These are phyloP conservation scores for Iselma pallidipennis DNA, from an alignment of 2,888 invertebrate genomes.

Conservation along the genomic window DNA sequence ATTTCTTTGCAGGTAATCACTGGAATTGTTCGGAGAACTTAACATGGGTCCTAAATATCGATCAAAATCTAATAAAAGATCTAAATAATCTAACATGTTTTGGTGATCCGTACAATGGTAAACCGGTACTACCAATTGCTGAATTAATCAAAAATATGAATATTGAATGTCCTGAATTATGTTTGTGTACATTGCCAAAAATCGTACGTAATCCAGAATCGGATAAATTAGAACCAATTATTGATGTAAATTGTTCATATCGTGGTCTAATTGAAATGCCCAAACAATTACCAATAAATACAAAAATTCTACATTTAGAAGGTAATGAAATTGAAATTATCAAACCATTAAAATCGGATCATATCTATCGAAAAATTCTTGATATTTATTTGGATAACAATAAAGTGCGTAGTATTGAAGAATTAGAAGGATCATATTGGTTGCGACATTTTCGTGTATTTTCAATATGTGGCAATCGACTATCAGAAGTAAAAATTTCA, in stretches of 20 bases:
- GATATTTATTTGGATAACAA: conserved; percentile 82
- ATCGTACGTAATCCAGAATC: conserved; percentile 60
- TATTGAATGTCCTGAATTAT: conserved; percentile 64
- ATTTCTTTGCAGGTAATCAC: conserved; percentile 62
- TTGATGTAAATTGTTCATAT: conserved; percentile 69
- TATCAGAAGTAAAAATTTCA: conserved; percentile 66
- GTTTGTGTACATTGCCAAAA: conserved; percentile 67
- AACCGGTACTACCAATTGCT: conserved; percentile 67
- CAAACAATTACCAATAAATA: conserved; percentile 64
- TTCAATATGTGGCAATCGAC: conserved; percentile 73
- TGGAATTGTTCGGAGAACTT: conserved; percentile 69
- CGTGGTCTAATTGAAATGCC: conserved; percentile 64
- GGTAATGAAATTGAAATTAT: conserved; percentile 68
- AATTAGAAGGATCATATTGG: conserved; percentile 79
- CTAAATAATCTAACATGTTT: conserved; percentile 64
- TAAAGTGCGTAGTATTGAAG: conserved; percentile 66
- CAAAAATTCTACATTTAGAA: conserved; percentile 67
- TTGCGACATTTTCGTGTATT: conserved; percentile 75
- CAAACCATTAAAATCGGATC: conserved; percentile 66
- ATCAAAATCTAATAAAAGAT: conserved; percentile 61
- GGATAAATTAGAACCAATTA: conserved; percentile 59
- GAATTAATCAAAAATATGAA: conserved; percentile 60
- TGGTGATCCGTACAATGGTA: conserved; percentile 63
- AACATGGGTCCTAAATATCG: conserved; percentile 66
- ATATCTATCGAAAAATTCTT: conserved; percentile 67